Conservation (phyloP, 2,888 invertebrate genomes). For the Dasysyrphus tricinctus region DNA sequence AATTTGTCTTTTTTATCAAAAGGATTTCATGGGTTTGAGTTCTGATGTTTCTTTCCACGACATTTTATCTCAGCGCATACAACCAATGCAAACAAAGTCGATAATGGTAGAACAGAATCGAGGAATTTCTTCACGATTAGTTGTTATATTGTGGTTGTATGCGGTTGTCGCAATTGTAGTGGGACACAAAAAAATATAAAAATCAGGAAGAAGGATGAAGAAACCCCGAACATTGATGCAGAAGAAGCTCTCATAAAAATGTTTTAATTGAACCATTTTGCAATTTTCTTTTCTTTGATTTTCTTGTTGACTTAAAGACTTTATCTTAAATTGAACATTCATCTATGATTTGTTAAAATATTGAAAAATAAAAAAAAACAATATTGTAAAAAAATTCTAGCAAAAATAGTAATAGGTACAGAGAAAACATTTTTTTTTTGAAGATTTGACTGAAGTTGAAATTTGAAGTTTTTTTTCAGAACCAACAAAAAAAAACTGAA, state of each 20-base stretch:
- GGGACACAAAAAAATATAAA: neutral
- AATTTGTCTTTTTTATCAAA: conserved; percentile 19
- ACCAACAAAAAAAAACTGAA: neutral
- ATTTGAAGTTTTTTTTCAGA: too few species aligned
- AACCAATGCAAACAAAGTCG: conserved; percentile 65
- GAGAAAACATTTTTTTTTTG: too few species aligned
- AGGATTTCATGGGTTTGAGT: conserved; percentile 1
- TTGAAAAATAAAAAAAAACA: neutral
- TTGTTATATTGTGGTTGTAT: conserved; percentile 41
- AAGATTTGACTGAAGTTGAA: too few species aligned
- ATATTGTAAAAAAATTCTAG: neutral
- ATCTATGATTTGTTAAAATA: neutral
- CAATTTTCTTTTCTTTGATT: conserved; percentile 51
- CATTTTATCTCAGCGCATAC: neutral
- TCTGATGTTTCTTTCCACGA: neutral
- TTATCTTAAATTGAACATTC: conserved; percentile 14
- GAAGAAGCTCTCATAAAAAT: conserved; percentile 61
- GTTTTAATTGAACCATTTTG: conserved; percentile 71
- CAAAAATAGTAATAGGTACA: too few species aligned
- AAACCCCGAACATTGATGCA: neutral
- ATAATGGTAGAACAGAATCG: conserved; percentile 29
- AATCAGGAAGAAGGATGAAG: conserved; percentile 2
- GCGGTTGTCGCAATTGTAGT: conserved; percentile 18
- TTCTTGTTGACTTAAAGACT: conserved; percentile 52
- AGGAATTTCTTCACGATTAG: conserved; percentile 47